Evolutionary conservation across 2,113 vertebrate species (phyloP), one percentile per base, ranked within the genome.

Genomic region (Glaucidium brasilianum): DNA sequence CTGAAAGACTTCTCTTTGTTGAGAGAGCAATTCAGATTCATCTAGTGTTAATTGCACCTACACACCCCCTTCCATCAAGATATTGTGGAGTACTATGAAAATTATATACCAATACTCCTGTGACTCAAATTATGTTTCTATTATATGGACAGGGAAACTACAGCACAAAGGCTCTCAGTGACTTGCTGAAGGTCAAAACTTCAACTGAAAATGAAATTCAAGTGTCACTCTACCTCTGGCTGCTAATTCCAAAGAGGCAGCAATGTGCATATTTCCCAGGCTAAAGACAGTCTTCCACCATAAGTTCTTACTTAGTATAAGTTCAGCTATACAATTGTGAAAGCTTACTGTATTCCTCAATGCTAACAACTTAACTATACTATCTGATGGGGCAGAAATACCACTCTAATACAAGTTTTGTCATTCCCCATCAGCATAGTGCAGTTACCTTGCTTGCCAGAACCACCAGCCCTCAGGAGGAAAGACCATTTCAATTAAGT

Each of bases 1-100:
- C 55, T 77, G n/a, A 91, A 96, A 94, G 86, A 58, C 45, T 79
- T 27, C 49, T 86, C 63, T 91, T 77, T 75, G 86, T 91, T 78
- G 41, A 60, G 64, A 84, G 86, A 21, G 47, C 41, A 84, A 14
- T 92, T 91, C 91, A 87, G 92, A 73, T 47, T 95, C 68, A 87
- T 27, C 64, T 43, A n/a, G 37, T 64, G 74, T 84, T 95, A 96
- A 96, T 75, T 89, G 76, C 68, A 89, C 50, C 86, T 95, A 49
- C 68, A 87, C 56, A 58, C 41, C 55, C 58, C 83, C 83, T 94
- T 94, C 67, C 83, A 88, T 80, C 73, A 86, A 34, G 83, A 58
- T 67, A 25, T 25, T 63, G 59, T 47, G 27, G 43, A 85, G 69
- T 19, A 45, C 66, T 21, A 72, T 26, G 85, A 72, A 95, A 93